These are phyloP conservation scores for Scaeva pyrastri DNA, from an alignment of 2,888 invertebrate genomes.

Conservation along the genomic window DNA sequence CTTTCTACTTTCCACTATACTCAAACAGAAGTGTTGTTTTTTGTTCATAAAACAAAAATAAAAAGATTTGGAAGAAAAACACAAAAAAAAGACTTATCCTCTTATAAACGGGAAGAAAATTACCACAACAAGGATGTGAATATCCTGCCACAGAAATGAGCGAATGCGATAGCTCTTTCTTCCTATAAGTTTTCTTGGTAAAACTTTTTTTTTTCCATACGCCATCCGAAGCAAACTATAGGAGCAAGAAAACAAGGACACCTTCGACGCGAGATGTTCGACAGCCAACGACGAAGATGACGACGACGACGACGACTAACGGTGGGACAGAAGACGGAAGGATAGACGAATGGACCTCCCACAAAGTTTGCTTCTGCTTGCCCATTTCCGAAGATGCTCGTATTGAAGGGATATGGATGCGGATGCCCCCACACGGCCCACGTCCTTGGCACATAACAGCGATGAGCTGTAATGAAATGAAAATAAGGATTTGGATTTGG, in stretches of 20 bases:
- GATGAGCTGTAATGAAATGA: conserved; percentile 69
- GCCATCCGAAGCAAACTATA: conserved; percentile 29
- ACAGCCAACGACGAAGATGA: too few relatives aligned
- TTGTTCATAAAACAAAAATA: not conserved
- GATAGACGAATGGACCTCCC: not conserved
- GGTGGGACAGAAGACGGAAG: too few relatives aligned
- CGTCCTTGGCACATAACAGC: conserved; percentile 39
- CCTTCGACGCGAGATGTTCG: conserved; percentile 37
- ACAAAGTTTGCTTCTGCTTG: not conserved
- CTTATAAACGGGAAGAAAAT: conserved; percentile 7
- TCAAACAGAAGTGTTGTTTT: conserved; percentile 32
- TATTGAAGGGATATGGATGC: too few relatives aligned
- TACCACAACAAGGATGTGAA: conserved; percentile 50
- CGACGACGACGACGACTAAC: too few relatives aligned
- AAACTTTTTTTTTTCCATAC: conserved; percentile 53
- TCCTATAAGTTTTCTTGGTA: conserved; percentile 16
- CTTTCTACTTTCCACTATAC: too few relatives aligned
- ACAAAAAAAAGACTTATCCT: conserved; percentile 16
- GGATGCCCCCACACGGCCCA: not conserved
- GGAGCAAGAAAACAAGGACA: conserved; percentile 47
- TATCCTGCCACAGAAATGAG: conserved; percentile 17
- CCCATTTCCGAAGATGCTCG: too few relatives aligned
- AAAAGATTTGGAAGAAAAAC: too few relatives aligned
- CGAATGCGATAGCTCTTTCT: conserved; percentile 42
- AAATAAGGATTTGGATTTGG: conserved; percentile 70